phyloP scores from a whole-genome alignment of 2,888 invertebrate genomes.

The Hetaerina titia region DNA sequence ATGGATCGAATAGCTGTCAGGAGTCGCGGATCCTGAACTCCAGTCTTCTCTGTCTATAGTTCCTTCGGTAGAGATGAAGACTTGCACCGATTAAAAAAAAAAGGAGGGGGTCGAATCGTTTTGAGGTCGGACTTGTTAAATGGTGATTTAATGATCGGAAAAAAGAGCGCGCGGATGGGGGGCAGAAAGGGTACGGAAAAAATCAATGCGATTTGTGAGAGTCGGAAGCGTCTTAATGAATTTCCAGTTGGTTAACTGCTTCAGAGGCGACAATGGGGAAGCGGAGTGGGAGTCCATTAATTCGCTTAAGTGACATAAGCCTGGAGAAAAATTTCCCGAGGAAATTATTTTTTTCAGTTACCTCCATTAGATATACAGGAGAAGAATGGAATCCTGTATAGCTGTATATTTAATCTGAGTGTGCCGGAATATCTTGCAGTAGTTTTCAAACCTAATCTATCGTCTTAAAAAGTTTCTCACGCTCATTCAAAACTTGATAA shows the following conservation, averaged over 20 bases:
- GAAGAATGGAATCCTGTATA: too few relatives aligned
- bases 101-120: not conserved
- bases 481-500: too few relatives aligned
- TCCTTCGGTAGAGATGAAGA: not conserved
- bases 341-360: not conserved
- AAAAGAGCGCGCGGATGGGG: not conserved
- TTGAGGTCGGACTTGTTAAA: not conserved
- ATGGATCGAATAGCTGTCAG: not conserved
- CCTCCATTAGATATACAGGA: too few relatives aligned
- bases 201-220: not conserved
- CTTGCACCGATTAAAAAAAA: not conserved
- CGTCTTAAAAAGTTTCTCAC: too few relatives aligned
- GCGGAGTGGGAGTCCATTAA: conserved; percentile 32
- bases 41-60: not conserved
- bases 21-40: not conserved
- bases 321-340: not conserved
- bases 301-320: conserved; percentile 9
- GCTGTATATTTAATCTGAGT: too few relatives aligned
- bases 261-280: not conserved
- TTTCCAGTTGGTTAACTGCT: conserved; percentile 41
- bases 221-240: conserved; percentile 1
- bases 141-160: conserved; percentile 2
- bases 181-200: not conserved
- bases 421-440: too few relatives aligned
- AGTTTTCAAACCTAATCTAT: too few relatives aligned